phyloP scores from a whole-genome alignment of 2,888 invertebrate genomes.

The Aleiodes leptofemur region DNA sequence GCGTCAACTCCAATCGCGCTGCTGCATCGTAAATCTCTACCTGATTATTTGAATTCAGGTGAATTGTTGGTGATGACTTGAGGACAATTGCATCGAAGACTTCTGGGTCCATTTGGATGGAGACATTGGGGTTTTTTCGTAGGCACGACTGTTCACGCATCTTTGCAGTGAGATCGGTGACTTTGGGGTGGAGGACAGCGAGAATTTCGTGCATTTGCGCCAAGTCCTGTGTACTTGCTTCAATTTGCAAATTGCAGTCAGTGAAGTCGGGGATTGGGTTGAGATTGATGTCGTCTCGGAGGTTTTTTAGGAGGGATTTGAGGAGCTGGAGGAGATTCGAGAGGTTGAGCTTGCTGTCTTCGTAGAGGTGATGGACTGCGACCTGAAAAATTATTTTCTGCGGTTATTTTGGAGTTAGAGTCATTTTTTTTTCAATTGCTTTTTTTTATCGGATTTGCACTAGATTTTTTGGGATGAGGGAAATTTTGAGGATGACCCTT shows the following conservation, averaged over 20 bases:
- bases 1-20: conserved; percentile 65
- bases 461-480: too few relatives aligned
- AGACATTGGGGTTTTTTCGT: conserved; percentile 8
- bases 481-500: too few relatives aligned
- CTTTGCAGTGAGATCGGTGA: conserved; percentile 30
- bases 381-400: conserved; percentile 56
- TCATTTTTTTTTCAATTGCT: too few relatives aligned
- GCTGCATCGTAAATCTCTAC: conserved; percentile 55
- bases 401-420: too few relatives aligned
- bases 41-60: conserved; percentile 58
- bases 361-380: conserved; percentile 60
- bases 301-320: conserved; percentile 55
- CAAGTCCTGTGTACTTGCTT: conserved; percentile 62
- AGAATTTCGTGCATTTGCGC: conserved; percentile 58
- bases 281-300: conserved; percentile 52
- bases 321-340: conserved; percentile 62
- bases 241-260: conserved; percentile 59
- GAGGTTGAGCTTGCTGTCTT: conserved; percentile 60
- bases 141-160: not conserved
- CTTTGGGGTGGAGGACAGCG: conserved; percentile 51
- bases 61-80: conserved; percentile 65
- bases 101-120: conserved; percentile 43
- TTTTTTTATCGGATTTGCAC: too few relatives aligned
- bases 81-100: conserved; percentile 61
- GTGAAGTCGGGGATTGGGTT: conserved; percentile 57